Conservation (phyloP, 2,888 invertebrate genomes). For the Lasioglossum vierecki region DNA sequence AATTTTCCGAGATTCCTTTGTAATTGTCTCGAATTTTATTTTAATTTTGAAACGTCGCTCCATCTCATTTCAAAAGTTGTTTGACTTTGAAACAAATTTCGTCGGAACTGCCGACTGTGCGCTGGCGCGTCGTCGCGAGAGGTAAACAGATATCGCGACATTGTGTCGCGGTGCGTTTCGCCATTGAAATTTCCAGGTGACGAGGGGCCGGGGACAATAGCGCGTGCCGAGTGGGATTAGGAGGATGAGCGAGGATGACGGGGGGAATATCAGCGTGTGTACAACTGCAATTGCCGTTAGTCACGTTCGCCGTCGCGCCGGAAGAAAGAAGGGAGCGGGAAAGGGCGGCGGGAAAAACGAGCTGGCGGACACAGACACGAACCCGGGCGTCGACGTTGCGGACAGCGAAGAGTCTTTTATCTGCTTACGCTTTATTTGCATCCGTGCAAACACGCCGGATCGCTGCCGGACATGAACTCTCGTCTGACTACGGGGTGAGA, state of each 20-base stretch:
- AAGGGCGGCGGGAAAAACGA: constrained; percentile 17
- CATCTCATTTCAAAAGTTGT: too few relatives aligned
- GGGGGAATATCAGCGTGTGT: background rate
- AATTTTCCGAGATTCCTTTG: too few relatives aligned
- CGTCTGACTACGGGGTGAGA: constrained; percentile 5
- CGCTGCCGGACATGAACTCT: constrained; percentile 31
- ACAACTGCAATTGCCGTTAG: constrained; percentile 21
- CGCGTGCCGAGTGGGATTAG: background rate
- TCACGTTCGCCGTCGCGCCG: constrained; percentile 9
- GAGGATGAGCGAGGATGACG: too few relatives aligned
- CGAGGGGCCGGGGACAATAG: background rate
- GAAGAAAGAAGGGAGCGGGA: background rate
- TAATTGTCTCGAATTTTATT: too few relatives aligned
- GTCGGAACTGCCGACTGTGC: too few relatives aligned
- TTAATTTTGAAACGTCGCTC: too few relatives aligned
- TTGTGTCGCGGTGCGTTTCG: background rate
- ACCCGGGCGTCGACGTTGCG: constrained; percentile 20
- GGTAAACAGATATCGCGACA: background rate
- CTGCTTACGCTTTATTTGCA: constrained; percentile 64
- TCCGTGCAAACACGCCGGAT: constrained; percentile 41
- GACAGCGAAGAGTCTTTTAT: constrained; percentile 51
- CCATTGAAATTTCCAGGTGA: background rate
- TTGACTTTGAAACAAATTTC: too few relatives aligned
- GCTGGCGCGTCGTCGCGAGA: too few relatives aligned
- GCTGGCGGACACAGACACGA: background rate